These are phyloP conservation scores for Ivindomyrus marchei DNA, from an alignment of 2,113 vertebrate genomes.

Conservation along the genomic window DNA sequence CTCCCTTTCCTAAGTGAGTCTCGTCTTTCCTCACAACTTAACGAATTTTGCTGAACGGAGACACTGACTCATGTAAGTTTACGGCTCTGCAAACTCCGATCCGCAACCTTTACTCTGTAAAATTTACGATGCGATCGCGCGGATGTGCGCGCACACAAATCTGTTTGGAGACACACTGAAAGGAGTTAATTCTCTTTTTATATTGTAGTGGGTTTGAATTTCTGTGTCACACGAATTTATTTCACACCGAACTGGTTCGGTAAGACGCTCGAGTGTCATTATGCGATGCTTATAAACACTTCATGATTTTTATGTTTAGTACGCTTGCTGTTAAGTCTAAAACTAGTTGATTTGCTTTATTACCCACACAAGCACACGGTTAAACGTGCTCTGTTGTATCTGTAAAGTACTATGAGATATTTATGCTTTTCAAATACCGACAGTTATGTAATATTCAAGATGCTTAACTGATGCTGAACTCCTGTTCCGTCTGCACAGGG, in stretches of 20 bases:
- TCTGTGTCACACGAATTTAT: neutral
- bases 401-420: neutral
- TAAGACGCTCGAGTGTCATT: neutral
- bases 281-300: neutral
- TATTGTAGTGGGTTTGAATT: neutral
- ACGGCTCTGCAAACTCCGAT: neutral
- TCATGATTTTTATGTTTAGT: neutral
- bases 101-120: neutral
- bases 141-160: neutral
- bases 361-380: neutral
- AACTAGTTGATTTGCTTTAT: neutral
- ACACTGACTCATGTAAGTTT: neutral
- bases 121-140: neutral
- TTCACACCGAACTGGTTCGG: neutral
- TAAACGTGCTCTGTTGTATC: neutral
- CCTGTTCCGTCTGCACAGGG: neutral
- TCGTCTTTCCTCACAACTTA: neutral
- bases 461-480: neutral
- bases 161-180: neutral
- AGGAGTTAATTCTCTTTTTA: neutral
- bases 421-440: neutral
- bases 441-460: neutral
- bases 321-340: neutral
- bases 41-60: neutral
- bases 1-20: neutral